phyloP scores from a whole-genome alignment of 2,888 invertebrate genomes.

The Encarsia formosa region DNA sequence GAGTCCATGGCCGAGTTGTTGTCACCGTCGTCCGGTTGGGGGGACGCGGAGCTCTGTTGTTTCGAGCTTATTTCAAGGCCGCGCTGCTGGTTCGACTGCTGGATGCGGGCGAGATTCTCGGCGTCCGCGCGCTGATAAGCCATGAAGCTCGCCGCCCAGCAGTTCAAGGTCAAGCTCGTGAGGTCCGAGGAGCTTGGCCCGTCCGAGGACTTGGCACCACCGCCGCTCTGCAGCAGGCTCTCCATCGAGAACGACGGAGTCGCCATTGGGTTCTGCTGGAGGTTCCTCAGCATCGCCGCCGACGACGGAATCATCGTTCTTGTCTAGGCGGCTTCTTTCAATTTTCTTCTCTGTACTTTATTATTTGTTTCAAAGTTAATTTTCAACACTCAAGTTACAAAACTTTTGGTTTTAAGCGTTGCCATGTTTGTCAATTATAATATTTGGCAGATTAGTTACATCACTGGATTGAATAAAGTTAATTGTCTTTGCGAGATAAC shows the following conservation, averaged over 20 bases:
- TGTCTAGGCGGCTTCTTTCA: background rate
- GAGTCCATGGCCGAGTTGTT: constrained; percentile 39
- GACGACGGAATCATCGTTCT: constrained; percentile 47
- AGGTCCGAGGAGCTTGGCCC: constrained; percentile 41
- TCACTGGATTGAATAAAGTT: no score
- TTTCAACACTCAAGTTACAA: no score
- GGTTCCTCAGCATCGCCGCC: constrained; percentile 50
- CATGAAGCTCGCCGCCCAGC: constrained; percentile 50
- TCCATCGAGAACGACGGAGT: constrained; percentile 62
- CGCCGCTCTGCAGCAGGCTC: constrained; percentile 60
- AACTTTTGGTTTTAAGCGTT: no score
- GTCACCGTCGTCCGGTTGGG: background rate
- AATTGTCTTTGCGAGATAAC: no score
- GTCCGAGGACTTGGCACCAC: constrained; percentile 52
- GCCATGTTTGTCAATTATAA: no score
- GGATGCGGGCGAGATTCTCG: constrained; percentile 29
- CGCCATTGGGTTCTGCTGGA: constrained; percentile 54
- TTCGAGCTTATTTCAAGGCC: constrained; percentile 3
- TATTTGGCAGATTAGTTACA: no score
- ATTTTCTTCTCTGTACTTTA: no score
- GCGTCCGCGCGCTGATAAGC: constrained; percentile 39
- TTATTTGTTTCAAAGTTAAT: no score
- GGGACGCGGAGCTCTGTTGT: constrained; percentile 27
- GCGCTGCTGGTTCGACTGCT: constrained; percentile 22
- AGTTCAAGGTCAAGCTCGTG: constrained; percentile 57